Percentiles rank a stretch among this genome's conserved stretches.
Conservation (phyloP, 2,113 vertebrate genomes). For the Myotis lucifugus region DNA sequence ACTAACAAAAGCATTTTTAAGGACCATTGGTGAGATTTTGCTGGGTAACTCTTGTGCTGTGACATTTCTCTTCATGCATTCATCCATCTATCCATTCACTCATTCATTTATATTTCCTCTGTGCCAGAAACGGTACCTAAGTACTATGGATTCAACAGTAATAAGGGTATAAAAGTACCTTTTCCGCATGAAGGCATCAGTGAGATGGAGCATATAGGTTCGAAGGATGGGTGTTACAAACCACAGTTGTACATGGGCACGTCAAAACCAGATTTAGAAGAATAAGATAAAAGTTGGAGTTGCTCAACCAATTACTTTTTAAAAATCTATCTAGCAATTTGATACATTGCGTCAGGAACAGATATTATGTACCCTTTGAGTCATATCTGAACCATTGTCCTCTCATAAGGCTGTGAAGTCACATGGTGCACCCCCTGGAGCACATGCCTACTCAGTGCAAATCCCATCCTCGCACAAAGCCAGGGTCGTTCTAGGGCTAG, state of each 20-base stretch:
- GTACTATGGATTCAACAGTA: neutral
- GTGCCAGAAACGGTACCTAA: neutral
- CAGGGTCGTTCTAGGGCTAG: neutral
- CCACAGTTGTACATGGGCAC: fast-evolving
- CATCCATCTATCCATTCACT: neutral
- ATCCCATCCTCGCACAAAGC: fast-evolving
- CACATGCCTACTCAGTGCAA: neutral
- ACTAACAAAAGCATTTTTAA: constrained; percentile 54
- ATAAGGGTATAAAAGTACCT: neutral
- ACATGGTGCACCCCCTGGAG: fast-evolving
- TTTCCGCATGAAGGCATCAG: fast-evolving
- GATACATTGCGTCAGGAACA: neutral
- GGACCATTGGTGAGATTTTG: constrained; percentile 61
- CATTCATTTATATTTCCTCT: constrained; percentile 6
- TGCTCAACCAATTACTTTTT: neutral
- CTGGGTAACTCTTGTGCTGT: constrained; percentile 66
- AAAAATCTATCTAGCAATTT: neutral
- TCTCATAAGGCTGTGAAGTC: neutral
- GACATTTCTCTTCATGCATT: constrained; percentile 56
- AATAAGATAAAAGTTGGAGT: neutral
- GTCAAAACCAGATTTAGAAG: neutral
- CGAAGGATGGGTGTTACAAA: neutral
- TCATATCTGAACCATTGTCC: neutral
- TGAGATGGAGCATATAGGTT: neutral
- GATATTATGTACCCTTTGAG: neutral